Conservation (phyloP, 2,888 invertebrate species). For the Luperina testacea region DNA sequence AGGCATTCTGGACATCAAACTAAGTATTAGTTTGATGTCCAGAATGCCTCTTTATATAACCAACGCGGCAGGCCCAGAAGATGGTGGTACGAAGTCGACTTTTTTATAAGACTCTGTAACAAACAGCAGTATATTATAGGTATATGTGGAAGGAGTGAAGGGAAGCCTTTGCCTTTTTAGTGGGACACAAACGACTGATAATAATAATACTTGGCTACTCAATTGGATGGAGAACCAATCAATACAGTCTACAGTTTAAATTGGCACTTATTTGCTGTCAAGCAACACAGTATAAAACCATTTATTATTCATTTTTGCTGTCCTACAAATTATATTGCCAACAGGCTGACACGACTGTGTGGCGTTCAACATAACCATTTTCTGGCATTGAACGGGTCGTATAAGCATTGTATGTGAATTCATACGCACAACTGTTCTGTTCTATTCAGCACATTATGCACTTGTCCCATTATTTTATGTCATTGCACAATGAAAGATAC, state of each 20-base stretch:
- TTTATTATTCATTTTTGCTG: conserved; percentile 42
- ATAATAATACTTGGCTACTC: neutral
- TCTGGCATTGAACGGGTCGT: conserved; percentile 51
- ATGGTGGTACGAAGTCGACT: too few relatives aligned
- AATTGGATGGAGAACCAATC: neutral
- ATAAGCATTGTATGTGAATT: conserved; percentile 53
- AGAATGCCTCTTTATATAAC: too few relatives aligned
- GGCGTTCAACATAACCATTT: conserved; percentile 53
- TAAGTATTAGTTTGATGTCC: too few relatives aligned
- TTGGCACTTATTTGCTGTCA: conserved; percentile 3
- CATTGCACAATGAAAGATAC: conserved; percentile 55
- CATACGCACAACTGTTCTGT: conserved; percentile 43
- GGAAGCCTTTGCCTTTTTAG: neutral
- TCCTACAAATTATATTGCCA: conserved; percentile 42
- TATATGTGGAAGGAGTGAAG: neutral
- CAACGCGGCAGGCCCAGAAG: too few relatives aligned
- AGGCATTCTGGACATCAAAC: too few relatives aligned
- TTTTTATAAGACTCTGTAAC: too few relatives aligned
- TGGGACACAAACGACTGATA: too few relatives aligned
- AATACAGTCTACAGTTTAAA: conserved; percentile 16
- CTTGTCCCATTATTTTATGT: conserved; percentile 44
- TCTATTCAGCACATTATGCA: conserved; percentile 58
- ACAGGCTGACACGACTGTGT: conserved; percentile 41
- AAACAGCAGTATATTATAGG: neutral
- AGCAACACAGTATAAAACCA: neutral